Percentiles rank a stretch among this genome's conserved stretches.
phyloP scores from a whole-genome alignment of 2,113 vertebrate species.

The Boleophthalmus pectinirostris region DNA sequence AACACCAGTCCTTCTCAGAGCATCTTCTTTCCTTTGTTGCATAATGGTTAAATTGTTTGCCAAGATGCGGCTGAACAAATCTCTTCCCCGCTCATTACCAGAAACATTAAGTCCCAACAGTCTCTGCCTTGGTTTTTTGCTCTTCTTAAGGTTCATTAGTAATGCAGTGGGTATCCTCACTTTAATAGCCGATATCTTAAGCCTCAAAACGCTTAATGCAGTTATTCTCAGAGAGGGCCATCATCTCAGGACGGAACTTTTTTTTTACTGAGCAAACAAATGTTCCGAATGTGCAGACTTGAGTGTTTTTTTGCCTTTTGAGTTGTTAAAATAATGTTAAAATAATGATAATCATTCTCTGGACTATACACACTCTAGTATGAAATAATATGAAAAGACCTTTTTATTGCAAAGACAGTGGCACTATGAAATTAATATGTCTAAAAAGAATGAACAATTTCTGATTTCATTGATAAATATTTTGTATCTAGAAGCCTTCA shows the following conservation, averaged over 20 bases:
- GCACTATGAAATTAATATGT: too few relatives aligned
- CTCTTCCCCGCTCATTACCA: slow-evolving; percentile 39
- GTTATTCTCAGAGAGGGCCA: slow-evolving; percentile 2
- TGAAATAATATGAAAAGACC: too few relatives aligned
- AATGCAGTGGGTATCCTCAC: slow-evolving; percentile 19
- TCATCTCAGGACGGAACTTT: slow-evolving; percentile 14
- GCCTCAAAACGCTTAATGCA: slow-evolving; percentile 3
- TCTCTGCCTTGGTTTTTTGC: not conserved
- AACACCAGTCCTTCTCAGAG: slow-evolving; percentile 22
- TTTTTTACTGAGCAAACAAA: slow-evolving; percentile 23
- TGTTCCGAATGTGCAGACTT: slow-evolving; percentile 9
- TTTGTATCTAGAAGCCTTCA: too few relatives aligned
- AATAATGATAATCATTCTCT: too few relatives aligned
- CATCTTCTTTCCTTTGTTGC: slow-evolving; percentile 26
- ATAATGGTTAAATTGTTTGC: slow-evolving; percentile 47
- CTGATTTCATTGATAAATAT: too few relatives aligned
- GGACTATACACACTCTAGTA: too few relatives aligned
- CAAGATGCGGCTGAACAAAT: slow-evolving; percentile 40
- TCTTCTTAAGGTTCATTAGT: slow-evolving; percentile 49
- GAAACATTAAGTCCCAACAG: slow-evolving; percentile 45
- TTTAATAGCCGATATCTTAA: slow-evolving; percentile 27
- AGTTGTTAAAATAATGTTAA: not conserved
- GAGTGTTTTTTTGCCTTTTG: slow-evolving; percentile 4
- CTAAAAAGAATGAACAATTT: too few relatives aligned
- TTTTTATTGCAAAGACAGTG: too few relatives aligned